Evolutionary conservation across 1,140 invertebrate species (phyloP), one percentile per base, ranked within the genome.

Genomic region (Cecropterus lyciades): DNA sequence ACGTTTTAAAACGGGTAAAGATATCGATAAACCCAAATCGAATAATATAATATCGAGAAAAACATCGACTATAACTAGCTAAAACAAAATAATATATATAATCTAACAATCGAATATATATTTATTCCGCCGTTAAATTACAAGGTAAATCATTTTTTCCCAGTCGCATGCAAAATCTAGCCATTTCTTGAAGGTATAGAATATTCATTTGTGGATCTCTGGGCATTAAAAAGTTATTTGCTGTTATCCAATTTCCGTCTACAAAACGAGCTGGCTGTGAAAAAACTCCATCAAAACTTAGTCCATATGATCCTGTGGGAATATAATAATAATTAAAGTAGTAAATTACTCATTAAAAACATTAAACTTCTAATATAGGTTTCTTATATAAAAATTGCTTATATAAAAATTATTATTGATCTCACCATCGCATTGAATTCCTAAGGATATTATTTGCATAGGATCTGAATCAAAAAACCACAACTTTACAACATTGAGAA

Each of bases 271-370:
- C 84, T 10, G 93, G 92, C 77, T 93, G 92, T n/a, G 93, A 93
- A 84, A 93, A 92, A 46, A 83, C 70, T 24, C 92, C 84, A 45
- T 87, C 70, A 60, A 89, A 85, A 11, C 78, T 74, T 66, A 93
- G 80, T 42, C 85, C 92, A 85, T 93, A 93, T n/a, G 86, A 79
- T 24, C 92, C 92, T 93, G 62, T 8, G n/a, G n/a, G n/a, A n/a
- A n/a, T n/a, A n/a, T n/a, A n/a, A n/a, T n/a, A n/a, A n/a, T n/a
- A n/a, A n/a, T n/a, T n/a, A n/a, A n/a, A n/a, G n/a, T n/a, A n/a
- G n/a, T n/a, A n/a, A n/a, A n/a, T n/a, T n/a, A n/a, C n/a, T n/a
- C n/a, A n/a, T n/a, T n/a, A n/a, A n/a, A n/a, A n/a, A n/a, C n/a
- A n/a, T n/a, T n/a, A n/a, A n/a, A n/a, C n/a, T n/a, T n/a, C n/a